Evolutionary conservation across 2,113 vertebrate genomes (phyloP).

Genomic region (Ursus arctos): DNA sequence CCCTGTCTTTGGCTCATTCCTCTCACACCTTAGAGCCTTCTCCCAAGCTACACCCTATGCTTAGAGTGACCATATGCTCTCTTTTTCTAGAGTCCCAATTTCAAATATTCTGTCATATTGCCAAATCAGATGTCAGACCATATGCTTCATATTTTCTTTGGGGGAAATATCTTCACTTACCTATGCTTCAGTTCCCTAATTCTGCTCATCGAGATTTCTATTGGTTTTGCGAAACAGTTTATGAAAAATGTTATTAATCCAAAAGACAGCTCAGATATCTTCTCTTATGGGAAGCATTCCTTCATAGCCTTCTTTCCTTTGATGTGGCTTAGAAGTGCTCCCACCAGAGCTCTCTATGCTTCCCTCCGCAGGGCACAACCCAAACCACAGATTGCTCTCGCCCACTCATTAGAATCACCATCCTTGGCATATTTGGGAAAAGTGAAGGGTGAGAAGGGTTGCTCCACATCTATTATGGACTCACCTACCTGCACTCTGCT

Average conservation of each 20-base stretch:
- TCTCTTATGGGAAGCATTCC: neutral
- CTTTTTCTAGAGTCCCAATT: slow-evolving; percentile 65
- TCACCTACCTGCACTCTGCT: neutral
- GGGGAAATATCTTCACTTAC: slow-evolving; percentile 38
- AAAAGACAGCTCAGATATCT: slow-evolving; percentile 30
- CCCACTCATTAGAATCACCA: neutral
- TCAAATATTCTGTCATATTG: slow-evolving; percentile 62
- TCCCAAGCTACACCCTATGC: neutral
- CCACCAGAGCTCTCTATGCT: neutral
- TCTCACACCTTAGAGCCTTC: slow-evolving; percentile 8
- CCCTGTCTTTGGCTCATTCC: slow-evolving; percentile 21
- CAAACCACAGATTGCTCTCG: neutral
- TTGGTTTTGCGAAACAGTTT: slow-evolving; percentile 30
- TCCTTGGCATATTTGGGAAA: neutral
- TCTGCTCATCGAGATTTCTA: slow-evolving; percentile 43
- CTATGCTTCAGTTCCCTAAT: slow-evolving; percentile 21
- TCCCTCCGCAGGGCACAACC: neutral
- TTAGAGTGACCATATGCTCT: slow-evolving; percentile 72
- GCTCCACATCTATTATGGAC: neutral
- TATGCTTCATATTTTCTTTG: slow-evolving; percentile 72
- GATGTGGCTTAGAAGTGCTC: neutral
- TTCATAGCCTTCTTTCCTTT: neutral
- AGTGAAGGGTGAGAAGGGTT: neutral
- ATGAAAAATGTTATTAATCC: neutral
- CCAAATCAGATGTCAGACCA: slow-evolving; percentile 72